Evolutionary conservation across 2,888 invertebrate species (phyloP).

Genomic region (Drosophila koepferae): DNA sequence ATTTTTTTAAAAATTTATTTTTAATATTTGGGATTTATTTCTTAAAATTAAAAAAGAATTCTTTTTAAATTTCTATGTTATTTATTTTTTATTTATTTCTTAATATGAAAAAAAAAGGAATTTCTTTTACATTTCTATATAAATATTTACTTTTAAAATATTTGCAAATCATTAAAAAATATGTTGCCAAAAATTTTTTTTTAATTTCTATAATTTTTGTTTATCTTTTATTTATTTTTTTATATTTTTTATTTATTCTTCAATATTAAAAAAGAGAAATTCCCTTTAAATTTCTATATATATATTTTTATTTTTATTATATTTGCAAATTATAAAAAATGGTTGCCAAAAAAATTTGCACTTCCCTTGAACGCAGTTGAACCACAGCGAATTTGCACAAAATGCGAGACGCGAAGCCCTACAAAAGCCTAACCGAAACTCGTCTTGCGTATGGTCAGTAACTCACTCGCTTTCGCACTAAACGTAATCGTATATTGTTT

Average conservation of each 20-base stretch:
- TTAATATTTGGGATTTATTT: no score
- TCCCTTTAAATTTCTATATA: background rate
- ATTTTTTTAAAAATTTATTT: no score
- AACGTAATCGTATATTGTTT: constrained; percentile 27
- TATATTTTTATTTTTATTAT: background rate
- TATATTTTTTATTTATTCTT: no score
- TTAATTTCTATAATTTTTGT: no score
- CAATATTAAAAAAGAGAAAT: no score
- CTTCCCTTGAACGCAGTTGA: constrained; percentile 4
- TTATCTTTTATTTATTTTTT: no score
- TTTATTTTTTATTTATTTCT: no score
- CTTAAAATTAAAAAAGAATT: no score
- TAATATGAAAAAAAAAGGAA: no score
- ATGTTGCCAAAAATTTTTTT: background rate
- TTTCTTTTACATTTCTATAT: background rate
- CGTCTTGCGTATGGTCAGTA: constrained; percentile 77
- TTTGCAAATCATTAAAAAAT: background rate
- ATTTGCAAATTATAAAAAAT: background rate
- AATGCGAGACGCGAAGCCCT: constrained; percentile 44
- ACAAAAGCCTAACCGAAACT: constrained; percentile 59
- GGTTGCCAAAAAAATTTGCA: constrained; percentile 20
- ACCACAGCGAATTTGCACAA: constrained; percentile 17
- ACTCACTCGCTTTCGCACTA: constrained; percentile 33
- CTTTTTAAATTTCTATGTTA: no score
- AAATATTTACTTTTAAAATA: background rate